phyloP scores from a whole-genome alignment of 2,797 vertebrate species.

The Gymnopithys bicolor region DNA sequence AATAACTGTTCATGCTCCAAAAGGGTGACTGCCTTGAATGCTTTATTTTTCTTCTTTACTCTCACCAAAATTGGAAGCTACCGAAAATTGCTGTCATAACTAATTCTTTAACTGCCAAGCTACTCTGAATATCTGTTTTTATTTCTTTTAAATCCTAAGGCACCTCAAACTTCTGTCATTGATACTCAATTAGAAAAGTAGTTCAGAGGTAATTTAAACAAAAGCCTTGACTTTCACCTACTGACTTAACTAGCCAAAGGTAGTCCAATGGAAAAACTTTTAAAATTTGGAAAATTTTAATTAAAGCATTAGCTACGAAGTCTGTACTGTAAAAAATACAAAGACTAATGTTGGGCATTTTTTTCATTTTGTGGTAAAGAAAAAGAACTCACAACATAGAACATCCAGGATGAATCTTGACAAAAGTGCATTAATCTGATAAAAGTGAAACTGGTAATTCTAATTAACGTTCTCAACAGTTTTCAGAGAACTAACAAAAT shows the following conservation, averaged over 20 bases:
- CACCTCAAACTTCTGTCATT: not conserved
- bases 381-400: not conserved
- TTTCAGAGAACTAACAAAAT: not conserved
- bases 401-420: not conserved
- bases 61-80: not conserved
- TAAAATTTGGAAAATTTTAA: not conserved
- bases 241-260: not conserved
- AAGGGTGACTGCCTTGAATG: not conserved
- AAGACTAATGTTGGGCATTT: rapidly evolving
- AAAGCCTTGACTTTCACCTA: not conserved
- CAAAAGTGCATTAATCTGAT: not conserved
- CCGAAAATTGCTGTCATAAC: not conserved
- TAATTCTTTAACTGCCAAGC: not conserved
- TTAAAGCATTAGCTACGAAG: not conserved
- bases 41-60: not conserved
- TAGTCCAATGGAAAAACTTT: not conserved
- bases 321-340: not conserved
- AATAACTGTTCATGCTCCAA: not conserved
- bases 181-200: not conserved
- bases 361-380: not conserved
- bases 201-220: not conserved
- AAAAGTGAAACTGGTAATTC: not conserved
- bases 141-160: too few species aligned
- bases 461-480: not conserved
- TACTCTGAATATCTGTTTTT: not conserved